Evolutionary conservation across 2,797 vertebrate genomes (phyloP).

Genomic region (Echeneis naucrates): DNA sequence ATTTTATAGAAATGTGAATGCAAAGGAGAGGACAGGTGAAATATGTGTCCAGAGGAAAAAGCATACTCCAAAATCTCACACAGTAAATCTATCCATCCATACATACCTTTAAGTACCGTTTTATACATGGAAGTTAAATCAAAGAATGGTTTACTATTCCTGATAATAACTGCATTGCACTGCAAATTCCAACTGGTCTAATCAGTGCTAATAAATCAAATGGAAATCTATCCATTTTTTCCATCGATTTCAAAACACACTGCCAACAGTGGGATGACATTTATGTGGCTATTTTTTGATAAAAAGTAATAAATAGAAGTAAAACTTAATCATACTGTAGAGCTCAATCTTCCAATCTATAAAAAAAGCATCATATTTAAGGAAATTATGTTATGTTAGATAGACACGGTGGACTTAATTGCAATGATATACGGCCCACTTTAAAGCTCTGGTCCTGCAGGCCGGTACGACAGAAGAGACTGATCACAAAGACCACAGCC

Average conservation of each 20-base stretch:
- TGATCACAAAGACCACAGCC: background rate
- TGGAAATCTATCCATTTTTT: background rate
- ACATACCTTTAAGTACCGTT: too few species aligned
- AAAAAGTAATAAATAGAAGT: too few species aligned
- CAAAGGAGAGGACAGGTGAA: background rate
- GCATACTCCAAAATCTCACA: too few species aligned
- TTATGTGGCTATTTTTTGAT: too few species aligned
- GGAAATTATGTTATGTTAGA: background rate
- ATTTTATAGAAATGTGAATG: too few species aligned
- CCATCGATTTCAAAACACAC: background rate
- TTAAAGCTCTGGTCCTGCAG: background rate
- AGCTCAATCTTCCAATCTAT: background rate
- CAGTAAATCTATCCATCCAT: too few species aligned
- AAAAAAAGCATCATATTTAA: background rate
- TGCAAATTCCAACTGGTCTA: background rate
- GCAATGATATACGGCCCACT: background rate
- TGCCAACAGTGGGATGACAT: too few species aligned
- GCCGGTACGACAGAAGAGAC: too few species aligned
- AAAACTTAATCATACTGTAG: too few species aligned
- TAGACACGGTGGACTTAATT: background rate
- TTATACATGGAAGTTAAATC: background rate
- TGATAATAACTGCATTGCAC: background rate
- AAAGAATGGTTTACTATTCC: conserved; percentile 4
- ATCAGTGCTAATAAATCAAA: background rate
- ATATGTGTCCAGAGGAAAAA: background rate